Conservation (phyloP, 2,888 invertebrate genomes). For the Adela reaumurella region DNA sequence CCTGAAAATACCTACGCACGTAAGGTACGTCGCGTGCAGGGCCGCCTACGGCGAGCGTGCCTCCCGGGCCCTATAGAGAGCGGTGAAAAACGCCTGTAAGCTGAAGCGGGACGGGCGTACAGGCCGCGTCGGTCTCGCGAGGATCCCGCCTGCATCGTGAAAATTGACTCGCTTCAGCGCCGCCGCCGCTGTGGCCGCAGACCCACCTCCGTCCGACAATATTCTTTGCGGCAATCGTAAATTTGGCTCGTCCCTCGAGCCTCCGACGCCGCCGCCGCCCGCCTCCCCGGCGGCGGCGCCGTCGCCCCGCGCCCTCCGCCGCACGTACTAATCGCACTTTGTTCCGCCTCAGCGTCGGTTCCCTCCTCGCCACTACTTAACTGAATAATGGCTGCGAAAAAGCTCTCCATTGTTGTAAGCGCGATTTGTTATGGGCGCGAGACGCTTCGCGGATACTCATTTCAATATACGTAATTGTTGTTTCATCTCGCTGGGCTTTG, state of each 20-base stretch:
- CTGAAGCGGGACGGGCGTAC: not conserved
- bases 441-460: constrained; percentile 43
- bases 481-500: constrained; percentile 47
- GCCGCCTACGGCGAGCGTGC: no score
- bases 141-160: not conserved
- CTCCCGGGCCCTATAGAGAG: not conserved
- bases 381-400: constrained; percentile 50
- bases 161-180: not conserved
- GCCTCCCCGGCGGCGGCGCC: constrained; percentile 15
- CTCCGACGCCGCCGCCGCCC: constrained; percentile 12
- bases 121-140: not conserved
- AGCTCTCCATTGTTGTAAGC: constrained; percentile 50
- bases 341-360: constrained; percentile 19
- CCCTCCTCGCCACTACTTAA: constrained; percentile 32
- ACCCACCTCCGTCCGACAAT: constrained; percentile 38
- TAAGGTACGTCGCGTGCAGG: no score
- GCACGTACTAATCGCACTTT: constrained; percentile 38
- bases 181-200: not conserved
- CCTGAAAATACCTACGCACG: no score
- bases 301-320: constrained; percentile 13
- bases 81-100: not conserved
- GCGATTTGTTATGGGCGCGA: constrained; percentile 51
- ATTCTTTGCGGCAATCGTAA: constrained; percentile 51
- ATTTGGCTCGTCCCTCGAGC: constrained; percentile 28
- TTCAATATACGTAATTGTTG: constrained; percentile 53